A percentile compares a stretch with the other conserved stretches of the same genome.
These are phyloP conservation scores for Mormyrops boulengeri DNA, from an alignment of 2,797 vertebrate genomes.

Conservation along the genomic window DNA sequence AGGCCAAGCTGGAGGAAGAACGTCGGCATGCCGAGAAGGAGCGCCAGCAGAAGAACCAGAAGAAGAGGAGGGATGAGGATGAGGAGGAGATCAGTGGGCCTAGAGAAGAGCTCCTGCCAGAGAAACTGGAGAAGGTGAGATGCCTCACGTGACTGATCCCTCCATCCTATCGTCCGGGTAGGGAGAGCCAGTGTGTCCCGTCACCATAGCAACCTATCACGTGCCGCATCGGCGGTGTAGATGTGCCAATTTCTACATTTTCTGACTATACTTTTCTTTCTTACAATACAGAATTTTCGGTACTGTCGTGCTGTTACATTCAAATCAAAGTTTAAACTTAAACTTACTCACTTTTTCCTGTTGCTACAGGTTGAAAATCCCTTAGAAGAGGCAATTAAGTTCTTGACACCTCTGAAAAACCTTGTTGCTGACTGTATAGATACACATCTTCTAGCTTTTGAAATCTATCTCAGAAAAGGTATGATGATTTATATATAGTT, in stretches of 20 bases:
- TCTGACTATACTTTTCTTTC: background rate
- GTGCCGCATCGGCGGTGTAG: background rate
- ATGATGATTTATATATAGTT: background rate
- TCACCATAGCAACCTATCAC: background rate
- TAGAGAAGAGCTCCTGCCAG: constrained; percentile 96
- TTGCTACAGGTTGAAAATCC: constrained; percentile 83
- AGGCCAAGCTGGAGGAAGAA: constrained; percentile 94
- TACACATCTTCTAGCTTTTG: constrained; percentile 97
- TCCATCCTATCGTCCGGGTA: background rate
- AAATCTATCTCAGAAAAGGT: constrained; percentile 99
- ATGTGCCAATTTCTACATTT: background rate
- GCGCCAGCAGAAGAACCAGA: constrained; percentile 96
- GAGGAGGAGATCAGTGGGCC: constrained; percentile 96
- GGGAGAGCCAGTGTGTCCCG: background rate
- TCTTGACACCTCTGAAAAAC: constrained; percentile 93
- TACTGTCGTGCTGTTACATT: background rate
- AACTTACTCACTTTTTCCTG: constrained; percentile 8
- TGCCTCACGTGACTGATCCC: background rate
- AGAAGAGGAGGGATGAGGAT: constrained; percentile 97
- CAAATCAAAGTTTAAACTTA: background rate
- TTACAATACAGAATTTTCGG: background rate
- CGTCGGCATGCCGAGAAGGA: constrained; percentile 97
- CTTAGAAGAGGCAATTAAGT: constrained; percentile 98
- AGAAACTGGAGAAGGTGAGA: constrained; percentile 91
- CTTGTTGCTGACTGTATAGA: constrained; percentile 97